These are phyloP conservation scores for Seriola dumerili DNA, from an alignment of 2,113 vertebrate species.

Conservation along the genomic window DNA sequence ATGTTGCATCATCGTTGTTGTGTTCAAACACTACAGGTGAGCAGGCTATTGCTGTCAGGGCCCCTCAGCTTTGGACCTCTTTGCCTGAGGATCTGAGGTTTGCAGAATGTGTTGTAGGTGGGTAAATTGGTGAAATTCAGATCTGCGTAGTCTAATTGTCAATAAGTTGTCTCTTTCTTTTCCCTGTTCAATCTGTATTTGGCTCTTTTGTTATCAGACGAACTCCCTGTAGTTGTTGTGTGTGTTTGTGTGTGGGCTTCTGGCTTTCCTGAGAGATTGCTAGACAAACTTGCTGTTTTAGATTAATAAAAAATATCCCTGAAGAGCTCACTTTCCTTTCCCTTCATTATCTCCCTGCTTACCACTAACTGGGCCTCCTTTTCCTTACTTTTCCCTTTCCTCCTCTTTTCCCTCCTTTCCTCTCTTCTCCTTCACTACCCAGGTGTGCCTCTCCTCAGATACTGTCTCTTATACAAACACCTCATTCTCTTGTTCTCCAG, in stretches of 20 bases:
- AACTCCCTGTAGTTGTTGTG: constrained; percentile 43
- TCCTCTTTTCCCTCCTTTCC: not conserved
- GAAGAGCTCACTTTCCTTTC: constrained; percentile 11
- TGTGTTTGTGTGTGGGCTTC: constrained; percentile 38
- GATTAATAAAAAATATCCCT: constrained; percentile 48
- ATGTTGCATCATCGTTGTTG: not conserved
- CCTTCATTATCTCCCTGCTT: not conserved
- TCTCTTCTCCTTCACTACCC: constrained; percentile 3
- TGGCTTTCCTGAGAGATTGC: constrained; percentile 42
- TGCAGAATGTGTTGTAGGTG: too few relatives aligned
- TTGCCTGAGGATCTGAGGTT: too few relatives aligned
- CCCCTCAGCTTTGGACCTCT: too few relatives aligned
- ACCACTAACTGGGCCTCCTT: constrained; percentile 1
- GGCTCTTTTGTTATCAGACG: constrained; percentile 31
- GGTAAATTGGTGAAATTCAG: not conserved
- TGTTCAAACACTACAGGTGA: not conserved
- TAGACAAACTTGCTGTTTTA: constrained; percentile 28
- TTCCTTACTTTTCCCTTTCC: not conserved
- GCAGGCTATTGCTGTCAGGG: too few relatives aligned
- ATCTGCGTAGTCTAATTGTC: constrained; percentile 2
- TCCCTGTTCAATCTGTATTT: constrained; percentile 12
- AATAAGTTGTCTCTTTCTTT: not conserved
- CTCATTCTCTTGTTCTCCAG: constrained; percentile 26
- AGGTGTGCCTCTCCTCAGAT: constrained; percentile 15
- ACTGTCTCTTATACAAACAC: constrained; percentile 14